Base-by-base conservation (phyloP, 1,140 invertebrate genomes). In the Drosophila dunni region DNA sequence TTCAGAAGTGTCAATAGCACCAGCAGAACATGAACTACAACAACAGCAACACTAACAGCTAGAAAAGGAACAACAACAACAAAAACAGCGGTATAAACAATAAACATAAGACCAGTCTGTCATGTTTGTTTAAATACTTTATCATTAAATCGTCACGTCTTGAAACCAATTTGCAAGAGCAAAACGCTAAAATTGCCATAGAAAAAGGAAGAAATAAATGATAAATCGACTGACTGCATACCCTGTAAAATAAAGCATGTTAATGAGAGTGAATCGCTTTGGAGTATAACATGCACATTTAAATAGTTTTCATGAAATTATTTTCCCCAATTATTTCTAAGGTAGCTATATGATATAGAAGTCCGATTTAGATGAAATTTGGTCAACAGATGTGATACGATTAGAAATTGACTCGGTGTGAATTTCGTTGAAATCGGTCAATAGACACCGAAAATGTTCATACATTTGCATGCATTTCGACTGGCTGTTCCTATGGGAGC, bases 71-170 rank as follows among this genome's bases (percentile, higher is more conserved):
- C 33, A 11, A 11, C 13, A 36, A 17, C 33, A 33, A n/a, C 24
- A 51, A 56, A 15, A 56, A 54, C 8, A 36, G 24, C 38, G 3
- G 6, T 33, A 50, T n/a, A 8, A 10, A 51, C 5, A 11, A 29
- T n/a, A 17, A 38, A 36, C 40, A 40, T 11, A 38, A 40, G 53
- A 7, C 36, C 7, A 20, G 53, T 40, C 4, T 56, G 13, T 56
- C 53, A 38, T 40, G 34, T 34, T 11, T 40, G 8, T 24, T 40
- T 56, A 56, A 56, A 40, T 56, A 56, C 36, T 42, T 63, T 51
- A 63, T 63, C 61, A 63, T 63, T 42, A 29, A 51, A 63, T 63
- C 61, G 48, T 42, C 46, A 63, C 48, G 61, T 51, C 40, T 24
- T 40, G 7, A 56, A 56, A 56, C 34, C 53, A 56, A 56, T 56